phyloP scores from a whole-genome alignment of 2,888 invertebrate species.

The Aspidiotus destructor region DNA sequence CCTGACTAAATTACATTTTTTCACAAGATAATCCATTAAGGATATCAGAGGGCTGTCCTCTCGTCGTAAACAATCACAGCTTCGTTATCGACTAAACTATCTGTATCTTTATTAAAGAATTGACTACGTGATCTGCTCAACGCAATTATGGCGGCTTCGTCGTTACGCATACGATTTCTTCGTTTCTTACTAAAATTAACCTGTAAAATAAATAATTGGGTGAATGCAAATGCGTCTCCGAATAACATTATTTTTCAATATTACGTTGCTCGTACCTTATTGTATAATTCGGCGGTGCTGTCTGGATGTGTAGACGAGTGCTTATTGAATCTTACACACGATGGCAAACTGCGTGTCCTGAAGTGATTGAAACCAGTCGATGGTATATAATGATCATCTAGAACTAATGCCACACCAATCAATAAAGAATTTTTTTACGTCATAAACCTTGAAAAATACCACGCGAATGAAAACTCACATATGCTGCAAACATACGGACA shows the following conservation, averaged over 20 bases:
- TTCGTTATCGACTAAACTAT: conserved; percentile 61
- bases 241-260: neutral
- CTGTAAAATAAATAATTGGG: conserved; percentile 43
- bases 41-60: conserved; percentile 59
- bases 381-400: conserved; percentile 36
- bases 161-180: conserved; percentile 69
- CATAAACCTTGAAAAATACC: no score
- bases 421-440: neutral
- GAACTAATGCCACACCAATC: conserved; percentile 35
- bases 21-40: neutral
- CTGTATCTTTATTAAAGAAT: conserved; percentile 48
- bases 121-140: conserved; percentile 63
- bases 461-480: conserved; percentile 17
- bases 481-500: conserved; percentile 34
- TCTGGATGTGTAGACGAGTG: conserved; percentile 59
- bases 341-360: conserved; percentile 59
- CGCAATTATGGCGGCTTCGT: conserved; percentile 70
- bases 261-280: conserved; percentile 47
- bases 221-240: neutral
- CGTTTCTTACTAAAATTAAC: conserved; percentile 67
- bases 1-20: no score
- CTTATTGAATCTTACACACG: conserved; percentile 60
- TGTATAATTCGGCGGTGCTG: conserved; percentile 58
- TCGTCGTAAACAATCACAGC: conserved; percentile 74
- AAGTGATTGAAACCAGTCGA: conserved; percentile 38